Evolutionary conservation across 2,888 invertebrate genomes (phyloP).

Genomic region (Podotricha telesiphe): DNA sequence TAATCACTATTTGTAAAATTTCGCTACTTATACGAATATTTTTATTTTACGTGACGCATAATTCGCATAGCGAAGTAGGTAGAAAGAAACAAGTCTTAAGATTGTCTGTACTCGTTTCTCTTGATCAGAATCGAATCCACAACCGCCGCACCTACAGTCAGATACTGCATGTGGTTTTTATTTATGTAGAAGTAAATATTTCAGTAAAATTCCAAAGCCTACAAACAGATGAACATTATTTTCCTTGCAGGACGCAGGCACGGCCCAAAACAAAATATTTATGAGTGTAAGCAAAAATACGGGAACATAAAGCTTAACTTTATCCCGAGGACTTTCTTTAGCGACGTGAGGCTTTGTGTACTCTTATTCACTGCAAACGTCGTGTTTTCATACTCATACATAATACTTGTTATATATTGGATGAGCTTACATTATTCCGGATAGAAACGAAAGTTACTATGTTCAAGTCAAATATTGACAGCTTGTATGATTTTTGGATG

Average conservation of each 20-base stretch:
- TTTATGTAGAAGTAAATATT: neutral
- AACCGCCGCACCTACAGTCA: neutral
- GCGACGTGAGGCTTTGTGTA: neutral
- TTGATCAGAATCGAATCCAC: neutral
- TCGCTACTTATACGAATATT: no score
- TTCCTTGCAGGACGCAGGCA: neutral
- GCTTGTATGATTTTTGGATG: neutral
- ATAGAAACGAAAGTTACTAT: neutral
- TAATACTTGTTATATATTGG: neutral
- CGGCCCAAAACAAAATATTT: conserved; percentile 14
- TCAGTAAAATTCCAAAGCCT: neutral
- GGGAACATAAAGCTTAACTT: conserved; percentile 7
- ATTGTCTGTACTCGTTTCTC: no score
- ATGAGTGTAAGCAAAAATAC: conserved; percentile 5
- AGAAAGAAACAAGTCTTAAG: no score
- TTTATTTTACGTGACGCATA: no score
- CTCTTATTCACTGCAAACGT: neutral
- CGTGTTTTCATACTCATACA: neutral
- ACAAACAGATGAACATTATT: neutral
- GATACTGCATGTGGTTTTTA: no score
- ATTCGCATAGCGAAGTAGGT: no score
- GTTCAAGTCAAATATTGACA: neutral
- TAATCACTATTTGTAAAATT: no score
- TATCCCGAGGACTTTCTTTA: neutral
- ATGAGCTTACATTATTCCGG: neutral